A percentile compares a stretch with the other conserved stretches of the same genome.
Conservation (phyloP, 1,140 invertebrate genomes). For the Cydia fagiglandana region DNA sequence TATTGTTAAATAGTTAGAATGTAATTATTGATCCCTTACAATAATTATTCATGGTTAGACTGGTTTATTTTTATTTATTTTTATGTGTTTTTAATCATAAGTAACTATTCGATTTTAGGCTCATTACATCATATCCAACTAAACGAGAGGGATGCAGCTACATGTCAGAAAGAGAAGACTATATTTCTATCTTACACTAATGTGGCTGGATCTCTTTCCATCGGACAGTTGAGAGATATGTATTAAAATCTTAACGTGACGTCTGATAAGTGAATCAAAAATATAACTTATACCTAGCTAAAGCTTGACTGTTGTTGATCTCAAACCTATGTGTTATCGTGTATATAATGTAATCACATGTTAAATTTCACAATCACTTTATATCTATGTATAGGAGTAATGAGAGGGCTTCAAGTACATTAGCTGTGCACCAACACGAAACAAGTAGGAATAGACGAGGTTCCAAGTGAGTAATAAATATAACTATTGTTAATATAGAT, state of each 20-base stretch:
- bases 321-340: conserved; percentile 72
- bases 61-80: conserved; percentile 38
- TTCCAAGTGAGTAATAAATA: conserved; percentile 65
- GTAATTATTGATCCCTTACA: conserved; percentile 41
- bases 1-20: conserved; percentile 47
- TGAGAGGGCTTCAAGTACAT: conserved; percentile 61
- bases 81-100: conserved; percentile 22
- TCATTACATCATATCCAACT: background rate
- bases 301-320: conserved; percentile 77
- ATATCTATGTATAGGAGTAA: conserved; percentile 56
- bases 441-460: conserved; percentile 66
- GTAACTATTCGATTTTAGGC: background rate
- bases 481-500: conserved; percentile 46
- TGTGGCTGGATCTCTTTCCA: background rate
- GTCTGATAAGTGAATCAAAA: conserved; percentile 52
- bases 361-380: conserved; percentile 72
- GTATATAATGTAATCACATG: conserved; percentile 78
- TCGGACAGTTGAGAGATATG: background rate
- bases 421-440: conserved; percentile 74
- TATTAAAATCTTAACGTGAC: background rate
- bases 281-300: conserved; percentile 64
- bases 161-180: background rate
- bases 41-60: conserved; percentile 40
- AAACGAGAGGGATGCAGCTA: background rate
- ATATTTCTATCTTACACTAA: conserved; percentile 24